phyloP scores from a whole-genome alignment of 2,113 vertebrate genomes.

The Anarhynchus alexandrinus region DNA sequence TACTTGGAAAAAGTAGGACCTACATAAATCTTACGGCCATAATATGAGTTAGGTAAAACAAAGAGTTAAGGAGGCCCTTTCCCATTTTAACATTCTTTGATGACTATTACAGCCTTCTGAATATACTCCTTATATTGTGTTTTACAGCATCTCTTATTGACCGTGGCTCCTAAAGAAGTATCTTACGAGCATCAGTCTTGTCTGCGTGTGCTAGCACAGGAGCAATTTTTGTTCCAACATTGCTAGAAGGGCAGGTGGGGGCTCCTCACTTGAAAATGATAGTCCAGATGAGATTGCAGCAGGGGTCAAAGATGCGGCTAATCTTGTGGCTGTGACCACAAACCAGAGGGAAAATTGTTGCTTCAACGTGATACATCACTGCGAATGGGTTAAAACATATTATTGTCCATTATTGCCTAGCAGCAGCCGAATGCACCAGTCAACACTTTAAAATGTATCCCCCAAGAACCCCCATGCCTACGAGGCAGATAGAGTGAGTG shows the following conservation, averaged over 20 bases:
- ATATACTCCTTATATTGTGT: not conserved
- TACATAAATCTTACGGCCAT: not conserved
- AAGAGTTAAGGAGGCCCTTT: not conserved
- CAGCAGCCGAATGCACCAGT: not conserved
- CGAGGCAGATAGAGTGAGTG: not conserved
- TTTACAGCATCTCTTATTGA: not conserved
- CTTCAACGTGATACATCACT: not conserved
- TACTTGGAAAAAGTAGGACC: not conserved
- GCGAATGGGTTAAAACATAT: not conserved
- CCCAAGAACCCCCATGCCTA: not conserved
- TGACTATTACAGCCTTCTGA: not conserved
- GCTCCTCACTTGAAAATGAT: not conserved
- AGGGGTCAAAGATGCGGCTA: not conserved
- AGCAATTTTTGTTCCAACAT: not conserved
- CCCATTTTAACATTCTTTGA: not conserved
- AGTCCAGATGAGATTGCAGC: not conserved
- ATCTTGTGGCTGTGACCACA: not conserved
- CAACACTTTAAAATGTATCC: not conserved
- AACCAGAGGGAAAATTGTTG: not conserved
- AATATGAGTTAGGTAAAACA: not conserved
- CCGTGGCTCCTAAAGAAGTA: not conserved
- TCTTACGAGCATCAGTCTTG: not conserved
- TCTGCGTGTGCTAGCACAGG: not conserved
- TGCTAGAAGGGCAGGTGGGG: not conserved
- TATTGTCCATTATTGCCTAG: not conserved